phyloP scores from a whole-genome alignment of 2,113 vertebrate genomes.

The Struthio camelus region DNA sequence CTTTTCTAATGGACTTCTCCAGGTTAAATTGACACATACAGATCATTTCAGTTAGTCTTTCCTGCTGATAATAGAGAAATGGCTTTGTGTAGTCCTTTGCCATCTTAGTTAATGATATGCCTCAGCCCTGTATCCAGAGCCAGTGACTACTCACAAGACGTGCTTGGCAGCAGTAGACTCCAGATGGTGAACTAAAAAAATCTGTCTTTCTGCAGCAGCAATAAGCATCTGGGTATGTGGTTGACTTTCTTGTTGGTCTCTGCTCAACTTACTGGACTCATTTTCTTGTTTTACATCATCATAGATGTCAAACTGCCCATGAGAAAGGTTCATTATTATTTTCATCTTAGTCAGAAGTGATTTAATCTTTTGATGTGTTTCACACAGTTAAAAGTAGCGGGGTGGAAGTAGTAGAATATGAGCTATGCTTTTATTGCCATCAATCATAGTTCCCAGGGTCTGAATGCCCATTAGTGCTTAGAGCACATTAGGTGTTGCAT shows the following conservation, averaged over 20 bases:
- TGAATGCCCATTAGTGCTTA: not conserved
- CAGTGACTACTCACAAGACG: not conserved
- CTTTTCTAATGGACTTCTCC: not conserved
- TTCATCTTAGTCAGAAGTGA: not conserved
- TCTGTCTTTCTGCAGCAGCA: conserved; percentile 24
- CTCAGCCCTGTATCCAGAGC: not conserved
- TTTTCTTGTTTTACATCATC: not conserved
- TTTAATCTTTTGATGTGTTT: not conserved
- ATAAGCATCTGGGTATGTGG: conserved; percentile 28
- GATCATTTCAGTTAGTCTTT: not conserved
- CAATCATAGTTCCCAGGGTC: not conserved
- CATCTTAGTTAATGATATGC: not conserved
- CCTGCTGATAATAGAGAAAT: not conserved
- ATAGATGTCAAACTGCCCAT: not conserved
- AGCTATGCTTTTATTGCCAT: not conserved
- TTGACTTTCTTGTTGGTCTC: conserved; percentile 35
- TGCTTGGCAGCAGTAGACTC: conserved; percentile 33
- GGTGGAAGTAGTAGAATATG: not conserved
- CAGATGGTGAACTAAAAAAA: conserved; percentile 54
- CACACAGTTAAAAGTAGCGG: not conserved
- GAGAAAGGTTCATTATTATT: not conserved
- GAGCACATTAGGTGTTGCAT: not conserved
- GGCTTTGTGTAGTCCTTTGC: not conserved
- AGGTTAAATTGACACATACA: not conserved
- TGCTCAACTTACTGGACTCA: not conserved